phyloP scores from a whole-genome alignment of 1,140 invertebrate genomes.

The Pogonognathellus flavescens region DNA sequence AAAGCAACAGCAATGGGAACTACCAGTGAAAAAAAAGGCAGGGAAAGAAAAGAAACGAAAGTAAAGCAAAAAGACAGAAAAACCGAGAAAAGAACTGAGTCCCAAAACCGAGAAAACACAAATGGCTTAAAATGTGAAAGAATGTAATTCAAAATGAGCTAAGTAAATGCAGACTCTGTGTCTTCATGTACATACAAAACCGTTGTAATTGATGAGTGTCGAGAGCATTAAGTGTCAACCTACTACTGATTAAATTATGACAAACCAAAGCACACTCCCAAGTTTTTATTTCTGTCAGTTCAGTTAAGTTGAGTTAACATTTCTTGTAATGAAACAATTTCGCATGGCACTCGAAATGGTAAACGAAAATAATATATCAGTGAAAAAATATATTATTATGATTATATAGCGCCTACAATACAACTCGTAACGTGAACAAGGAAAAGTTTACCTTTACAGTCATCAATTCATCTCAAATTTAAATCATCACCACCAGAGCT shows the following conservation, averaged over 20 bases:
- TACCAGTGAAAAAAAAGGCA: no score
- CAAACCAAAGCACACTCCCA: constrained; percentile 44
- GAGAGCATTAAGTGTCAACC: constrained; percentile 46
- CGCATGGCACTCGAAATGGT: constrained; percentile 36
- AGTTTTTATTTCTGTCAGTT: constrained; percentile 49
- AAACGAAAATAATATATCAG: constrained; percentile 16
- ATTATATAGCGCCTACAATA: constrained; percentile 16
- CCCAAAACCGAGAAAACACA: no score
- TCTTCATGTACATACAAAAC: constrained; percentile 1
- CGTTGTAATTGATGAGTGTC: constrained; percentile 7
- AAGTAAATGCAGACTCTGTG: constrained; percentile 32
- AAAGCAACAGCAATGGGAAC: no score
- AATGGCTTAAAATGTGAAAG: no score
- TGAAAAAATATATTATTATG: constrained; percentile 2
- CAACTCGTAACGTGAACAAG: constrained; percentile 41
- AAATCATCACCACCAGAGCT: constrained; percentile 9
- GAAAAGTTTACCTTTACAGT: constrained; percentile 47
- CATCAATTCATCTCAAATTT: constrained; percentile 44
- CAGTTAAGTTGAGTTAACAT: constrained; percentile 53
- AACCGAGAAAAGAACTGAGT: background rate
- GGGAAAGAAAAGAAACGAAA: background rate
- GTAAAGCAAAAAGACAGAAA: background rate
- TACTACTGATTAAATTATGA: constrained; percentile 46
- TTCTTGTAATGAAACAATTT: constrained; percentile 37
- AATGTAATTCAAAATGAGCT: background rate